Percentiles rank a stretch among this genome's conserved stretches.
Evolutionary conservation across 1,140 invertebrate genomes (phyloP).

Genomic region (Cataglyphis hispanica): DNA sequence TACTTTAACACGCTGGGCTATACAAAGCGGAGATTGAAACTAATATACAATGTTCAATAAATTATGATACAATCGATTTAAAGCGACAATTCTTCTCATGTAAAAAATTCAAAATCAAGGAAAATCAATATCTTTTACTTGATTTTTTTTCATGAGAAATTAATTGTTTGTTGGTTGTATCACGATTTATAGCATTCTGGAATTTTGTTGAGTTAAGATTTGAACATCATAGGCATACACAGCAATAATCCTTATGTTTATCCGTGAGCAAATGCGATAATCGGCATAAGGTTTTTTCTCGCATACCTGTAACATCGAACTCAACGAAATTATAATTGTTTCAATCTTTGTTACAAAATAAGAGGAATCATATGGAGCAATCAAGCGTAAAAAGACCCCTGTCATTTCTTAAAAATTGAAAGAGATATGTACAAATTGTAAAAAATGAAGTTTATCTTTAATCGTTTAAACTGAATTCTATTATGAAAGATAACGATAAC

Average conservation of each 20-base stretch:
- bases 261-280: constrained; percentile 26
- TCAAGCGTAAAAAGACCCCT: not conserved
- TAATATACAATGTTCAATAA: constrained; percentile 90
- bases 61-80: constrained; percentile 88
- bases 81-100: not conserved
- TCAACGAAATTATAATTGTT: constrained; percentile 38
- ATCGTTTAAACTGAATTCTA: not conserved
- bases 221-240: constrained; percentile 21
- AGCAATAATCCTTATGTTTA: constrained; percentile 34
- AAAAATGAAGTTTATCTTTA: not conserved
- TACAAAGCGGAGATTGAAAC: constrained; percentile 49
- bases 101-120: constrained; percentile 6
- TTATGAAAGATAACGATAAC: too few species aligned
- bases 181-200: constrained; percentile 3
- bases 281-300: constrained; percentile 34
- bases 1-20: constrained; percentile 57
- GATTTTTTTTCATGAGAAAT: not conserved
- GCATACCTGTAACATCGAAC: constrained; percentile 41
- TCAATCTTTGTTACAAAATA: constrained; percentile 16
- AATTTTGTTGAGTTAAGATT: constrained; percentile 35
- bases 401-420: constrained; percentile 36
- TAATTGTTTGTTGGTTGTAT: not conserved
- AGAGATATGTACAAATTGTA: not conserved
- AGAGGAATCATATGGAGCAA: constrained; percentile 20
- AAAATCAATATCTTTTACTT: constrained; percentile 5